phyloP scores from a whole-genome alignment of 2,888 invertebrate species.

The Magallana nippona region DNA sequence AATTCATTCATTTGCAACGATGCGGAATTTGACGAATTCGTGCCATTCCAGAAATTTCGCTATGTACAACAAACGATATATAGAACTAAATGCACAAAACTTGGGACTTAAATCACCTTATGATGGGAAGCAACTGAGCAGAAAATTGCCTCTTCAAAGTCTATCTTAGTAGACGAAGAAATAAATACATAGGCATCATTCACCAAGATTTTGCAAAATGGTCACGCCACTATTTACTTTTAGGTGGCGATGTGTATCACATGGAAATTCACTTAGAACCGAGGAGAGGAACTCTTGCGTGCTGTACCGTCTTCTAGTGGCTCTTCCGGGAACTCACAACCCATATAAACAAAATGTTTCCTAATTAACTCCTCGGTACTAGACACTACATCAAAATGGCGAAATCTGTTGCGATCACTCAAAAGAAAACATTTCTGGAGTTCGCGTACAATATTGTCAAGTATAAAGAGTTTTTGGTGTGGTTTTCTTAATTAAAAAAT shows the following conservation, averaged over 20 bases:
- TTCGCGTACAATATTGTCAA: too few relatives aligned
- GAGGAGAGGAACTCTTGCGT: neutral
- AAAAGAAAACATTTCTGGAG: neutral
- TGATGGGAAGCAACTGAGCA: slow-evolving; percentile 13
- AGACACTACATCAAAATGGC: slow-evolving; percentile 2
- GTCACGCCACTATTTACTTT: neutral
- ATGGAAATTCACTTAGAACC: slow-evolving; percentile 26
- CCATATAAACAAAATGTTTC: slow-evolving; percentile 21
- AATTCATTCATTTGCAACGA: neutral
- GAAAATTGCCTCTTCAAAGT: slow-evolving; percentile 27
- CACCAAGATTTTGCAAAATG: neutral
- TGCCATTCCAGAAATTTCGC: neutral
- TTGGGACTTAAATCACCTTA: neutral
- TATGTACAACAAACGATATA: neutral
- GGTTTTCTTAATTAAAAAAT: too few relatives aligned
- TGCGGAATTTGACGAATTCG: neutral
- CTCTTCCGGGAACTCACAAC: slow-evolving; percentile 18
- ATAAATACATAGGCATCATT: neutral
- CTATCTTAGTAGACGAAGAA: slow-evolving; percentile 3
- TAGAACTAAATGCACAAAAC: neutral
- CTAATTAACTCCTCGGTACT: slow-evolving; percentile 19
- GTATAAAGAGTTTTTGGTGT: too few relatives aligned
- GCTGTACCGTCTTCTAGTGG: neutral
- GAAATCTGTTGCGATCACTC: slow-evolving; percentile 27
- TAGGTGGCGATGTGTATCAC: neutral